A percentile compares a stretch with the other conserved stretches of the same genome.
phyloP scores from a whole-genome alignment of 1,140 invertebrate species.

The Globodera ellingtonae region DNA sequence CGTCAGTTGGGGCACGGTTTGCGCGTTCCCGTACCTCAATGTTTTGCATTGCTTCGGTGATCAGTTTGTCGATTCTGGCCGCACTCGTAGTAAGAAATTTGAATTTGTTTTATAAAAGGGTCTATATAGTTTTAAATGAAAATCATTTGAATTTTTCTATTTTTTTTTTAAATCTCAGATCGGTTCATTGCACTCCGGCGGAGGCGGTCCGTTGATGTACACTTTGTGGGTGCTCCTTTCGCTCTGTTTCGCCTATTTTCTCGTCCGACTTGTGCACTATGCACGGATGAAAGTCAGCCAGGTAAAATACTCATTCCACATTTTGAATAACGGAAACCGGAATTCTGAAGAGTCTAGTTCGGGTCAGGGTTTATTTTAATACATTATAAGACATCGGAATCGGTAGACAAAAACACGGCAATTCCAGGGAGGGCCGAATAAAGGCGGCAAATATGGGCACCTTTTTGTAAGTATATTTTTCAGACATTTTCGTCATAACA shows the following conservation, averaged over 20 bases:
- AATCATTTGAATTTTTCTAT: conserved; percentile 2
- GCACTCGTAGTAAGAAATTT: conserved; percentile 36
- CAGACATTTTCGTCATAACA: too few species aligned
- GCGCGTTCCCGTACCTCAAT: conserved; percentile 40
- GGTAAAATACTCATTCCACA: not conserved
- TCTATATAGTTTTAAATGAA: conserved; percentile 7
- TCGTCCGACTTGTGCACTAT: conserved; percentile 38
- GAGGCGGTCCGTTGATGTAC: conserved; percentile 6
- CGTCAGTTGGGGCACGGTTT: conserved; percentile 46
- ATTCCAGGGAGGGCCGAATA: too few species aligned
- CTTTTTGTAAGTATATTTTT: too few species aligned
- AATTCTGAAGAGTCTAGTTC: too few species aligned
- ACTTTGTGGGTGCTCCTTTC: conserved; percentile 30
- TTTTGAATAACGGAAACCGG: too few species aligned
- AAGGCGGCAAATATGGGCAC: too few species aligned
- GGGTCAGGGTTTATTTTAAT: too few species aligned
- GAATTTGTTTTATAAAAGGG: too few species aligned
- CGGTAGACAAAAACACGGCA: too few species aligned
- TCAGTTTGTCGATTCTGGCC: conserved; percentile 24
- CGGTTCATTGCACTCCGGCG: conserved; percentile 14
- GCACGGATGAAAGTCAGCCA: conserved; percentile 48
- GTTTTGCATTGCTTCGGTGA: conserved; percentile 35
- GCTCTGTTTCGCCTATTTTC: conserved; percentile 13
- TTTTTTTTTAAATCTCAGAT: conserved; percentile 31
- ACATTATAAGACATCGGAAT: too few species aligned